phyloP scores from a whole-genome alignment of 2,888 invertebrate species.

The Thera britannica region DNA sequence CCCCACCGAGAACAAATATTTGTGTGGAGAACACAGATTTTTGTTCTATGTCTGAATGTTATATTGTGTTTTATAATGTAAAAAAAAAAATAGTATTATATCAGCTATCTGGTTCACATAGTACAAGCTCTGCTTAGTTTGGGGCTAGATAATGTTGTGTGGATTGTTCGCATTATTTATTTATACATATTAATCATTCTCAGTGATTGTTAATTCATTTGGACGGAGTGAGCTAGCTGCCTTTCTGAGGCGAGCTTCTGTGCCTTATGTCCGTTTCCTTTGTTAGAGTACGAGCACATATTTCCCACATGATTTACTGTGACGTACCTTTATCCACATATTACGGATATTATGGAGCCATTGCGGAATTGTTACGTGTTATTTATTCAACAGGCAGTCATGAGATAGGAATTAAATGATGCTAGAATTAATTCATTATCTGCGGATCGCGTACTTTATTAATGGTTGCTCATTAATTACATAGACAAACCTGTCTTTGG shows the following conservation, averaged over 20 bases:
- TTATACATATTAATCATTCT: not conserved
- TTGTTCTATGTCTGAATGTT: too few species aligned
- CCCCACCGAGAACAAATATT: too few species aligned
- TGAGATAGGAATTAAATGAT: constrained; percentile 54
- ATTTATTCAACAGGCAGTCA: constrained; percentile 47
- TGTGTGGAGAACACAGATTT: too few species aligned
- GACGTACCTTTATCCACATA: constrained; percentile 48
- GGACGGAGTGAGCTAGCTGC: constrained; percentile 17
- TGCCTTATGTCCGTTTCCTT: constrained; percentile 48
- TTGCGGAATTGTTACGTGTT: constrained; percentile 48
- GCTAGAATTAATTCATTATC: constrained; percentile 46
- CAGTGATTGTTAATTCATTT: not conserved
- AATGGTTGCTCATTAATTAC: constrained; percentile 26
- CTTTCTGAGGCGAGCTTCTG: constrained; percentile 9
- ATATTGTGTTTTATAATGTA: too few species aligned
- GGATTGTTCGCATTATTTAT: too few species aligned
- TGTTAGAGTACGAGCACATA: constrained; percentile 47
- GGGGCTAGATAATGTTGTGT: too few species aligned
- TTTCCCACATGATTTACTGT: constrained; percentile 60
- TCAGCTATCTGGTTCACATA: too few species aligned
- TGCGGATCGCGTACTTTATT: constrained; percentile 37
- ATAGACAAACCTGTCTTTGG: not conserved
- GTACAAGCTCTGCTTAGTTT: too few species aligned
- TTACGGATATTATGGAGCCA: constrained; percentile 52
- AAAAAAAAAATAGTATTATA: too few species aligned